Conservation (phyloP, 2,797 vertebrate species). For the Cryptoprocta ferox region DNA sequence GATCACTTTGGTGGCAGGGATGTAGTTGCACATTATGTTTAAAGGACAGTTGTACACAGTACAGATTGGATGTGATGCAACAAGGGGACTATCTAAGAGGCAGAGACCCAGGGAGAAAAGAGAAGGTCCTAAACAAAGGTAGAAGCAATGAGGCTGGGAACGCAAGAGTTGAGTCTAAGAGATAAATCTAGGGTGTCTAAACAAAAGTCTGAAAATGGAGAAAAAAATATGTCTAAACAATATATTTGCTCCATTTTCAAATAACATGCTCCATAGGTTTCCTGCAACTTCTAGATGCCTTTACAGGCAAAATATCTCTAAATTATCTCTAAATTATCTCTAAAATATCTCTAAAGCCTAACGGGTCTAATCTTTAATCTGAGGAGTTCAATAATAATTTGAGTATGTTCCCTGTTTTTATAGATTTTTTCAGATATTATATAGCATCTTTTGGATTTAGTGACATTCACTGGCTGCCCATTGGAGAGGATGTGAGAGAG, state of each 20-base stretch:
- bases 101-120: background rate
- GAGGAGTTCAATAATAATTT: background rate
- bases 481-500: background rate
- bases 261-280: background rate
- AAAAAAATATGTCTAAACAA: background rate
- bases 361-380: background rate
- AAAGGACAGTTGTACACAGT: background rate
- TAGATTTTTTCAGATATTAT: background rate
- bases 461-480: background rate
- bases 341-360: background rate
- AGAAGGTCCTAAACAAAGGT: background rate
- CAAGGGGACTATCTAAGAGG: background rate
- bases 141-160: background rate
- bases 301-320: background rate
- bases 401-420: background rate
- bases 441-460: background rate
- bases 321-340: constrained; percentile 16
- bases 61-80: background rate
- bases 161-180: background rate
- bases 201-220: background rate
- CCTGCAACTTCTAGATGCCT: background rate
- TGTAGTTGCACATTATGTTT: background rate
- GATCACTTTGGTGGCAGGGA: background rate
- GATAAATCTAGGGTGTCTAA: background rate
- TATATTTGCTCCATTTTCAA: background rate